These are phyloP conservation scores for Parochlus steinenii DNA, from an alignment of 2,888 invertebrate species.

Conservation along the genomic window DNA sequence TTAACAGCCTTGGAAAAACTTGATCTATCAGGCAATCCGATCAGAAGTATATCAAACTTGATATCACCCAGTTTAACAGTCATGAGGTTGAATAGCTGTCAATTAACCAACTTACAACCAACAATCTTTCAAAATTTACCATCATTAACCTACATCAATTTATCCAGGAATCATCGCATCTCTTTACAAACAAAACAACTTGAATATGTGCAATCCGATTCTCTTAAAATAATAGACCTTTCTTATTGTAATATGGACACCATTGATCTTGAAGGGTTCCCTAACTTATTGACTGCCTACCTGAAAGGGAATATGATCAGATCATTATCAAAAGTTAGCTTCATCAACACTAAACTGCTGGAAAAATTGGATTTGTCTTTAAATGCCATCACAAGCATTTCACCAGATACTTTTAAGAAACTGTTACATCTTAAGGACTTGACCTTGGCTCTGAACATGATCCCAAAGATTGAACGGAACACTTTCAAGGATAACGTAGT, in stretches of 20 bases:
- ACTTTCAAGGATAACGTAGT: constrained; percentile 42
- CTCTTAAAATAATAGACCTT: constrained; percentile 39
- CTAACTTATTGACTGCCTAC: constrained; percentile 38
- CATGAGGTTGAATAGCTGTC: constrained; percentile 41
- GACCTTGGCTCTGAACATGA: constrained; percentile 54
- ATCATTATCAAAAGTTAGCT: constrained; percentile 38
- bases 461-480: constrained; percentile 39
- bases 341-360: constrained; percentile 41
- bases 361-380: constrained; percentile 45
- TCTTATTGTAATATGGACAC: constrained; percentile 43
- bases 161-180: constrained; percentile 43
- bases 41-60: constrained; percentile 32
- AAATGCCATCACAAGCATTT: constrained; percentile 45
- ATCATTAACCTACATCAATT: constrained; percentile 38
- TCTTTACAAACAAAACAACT: constrained; percentile 24
- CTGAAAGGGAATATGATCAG: constrained; percentile 47
- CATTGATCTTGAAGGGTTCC: constrained; percentile 43
- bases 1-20: constrained; percentile 36
- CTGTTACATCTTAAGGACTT: constrained; percentile 39
- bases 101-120: constrained; percentile 33
- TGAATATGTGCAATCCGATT: constrained; percentile 32
- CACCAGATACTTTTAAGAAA: constrained; percentile 41
- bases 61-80: constrained; percentile 35
- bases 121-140: constrained; percentile 40
- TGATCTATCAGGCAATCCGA: constrained; percentile 36